Evolutionary conservation across 2,888 invertebrate species (phyloP).

Genomic region (Entomobrya proxima): DNA sequence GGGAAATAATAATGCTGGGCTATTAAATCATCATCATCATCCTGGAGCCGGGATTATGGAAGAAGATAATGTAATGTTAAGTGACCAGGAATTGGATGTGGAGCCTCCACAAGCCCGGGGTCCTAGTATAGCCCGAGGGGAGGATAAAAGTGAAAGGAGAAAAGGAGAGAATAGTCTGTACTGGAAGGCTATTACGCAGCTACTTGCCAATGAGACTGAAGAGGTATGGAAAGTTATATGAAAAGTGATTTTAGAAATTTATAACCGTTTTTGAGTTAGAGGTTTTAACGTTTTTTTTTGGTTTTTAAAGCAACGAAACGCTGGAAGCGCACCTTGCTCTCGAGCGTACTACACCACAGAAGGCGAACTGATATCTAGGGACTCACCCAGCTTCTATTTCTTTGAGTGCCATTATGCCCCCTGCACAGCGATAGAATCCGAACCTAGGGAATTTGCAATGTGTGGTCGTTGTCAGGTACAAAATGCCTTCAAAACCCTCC

Average conservation of each 20-base stretch:
- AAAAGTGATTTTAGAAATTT: slow-evolving; percentile 71
- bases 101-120: neutral
- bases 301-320: slow-evolving; percentile 71
- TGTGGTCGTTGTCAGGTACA: slow-evolving; percentile 79
- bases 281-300: slow-evolving; percentile 64
- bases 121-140: slow-evolving; percentile 37
- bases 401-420: slow-evolving; percentile 80
- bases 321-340: slow-evolving; percentile 72
- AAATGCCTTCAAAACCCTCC: neutral
- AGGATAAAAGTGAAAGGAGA: slow-evolving; percentile 71
- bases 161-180: slow-evolving; percentile 78
- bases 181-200: slow-evolving; percentile 79
- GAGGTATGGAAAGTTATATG: slow-evolving; percentile 71
- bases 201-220: slow-evolving; percentile 78
- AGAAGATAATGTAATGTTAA: slow-evolving; percentile 61
- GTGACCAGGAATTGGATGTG: slow-evolving; percentile 65
- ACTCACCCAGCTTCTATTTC: slow-evolving; percentile 76
- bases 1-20: neutral
- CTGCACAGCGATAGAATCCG: slow-evolving; percentile 79
- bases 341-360: slow-evolving; percentile 74
- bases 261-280: too few relatives aligned
- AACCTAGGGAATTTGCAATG: slow-evolving; percentile 79
- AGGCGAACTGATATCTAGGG: slow-evolving; percentile 73
- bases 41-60: neutral
- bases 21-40: too few relatives aligned